Conservation (phyloP, 2,797 vertebrate genomes). For the Paramormyrops hopkinsi region DNA sequence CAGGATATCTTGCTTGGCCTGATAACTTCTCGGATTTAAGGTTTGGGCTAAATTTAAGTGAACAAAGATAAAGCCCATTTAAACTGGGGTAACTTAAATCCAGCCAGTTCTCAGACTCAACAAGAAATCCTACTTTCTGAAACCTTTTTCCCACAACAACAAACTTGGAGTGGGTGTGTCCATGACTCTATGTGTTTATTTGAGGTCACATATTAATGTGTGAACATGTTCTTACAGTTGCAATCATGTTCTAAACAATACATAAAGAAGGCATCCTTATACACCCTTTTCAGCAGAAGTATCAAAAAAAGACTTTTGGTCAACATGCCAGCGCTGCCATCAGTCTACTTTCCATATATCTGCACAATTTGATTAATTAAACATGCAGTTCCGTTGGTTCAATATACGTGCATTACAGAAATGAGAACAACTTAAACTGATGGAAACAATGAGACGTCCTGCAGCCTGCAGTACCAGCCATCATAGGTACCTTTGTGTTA, state of each 20-base stretch:
- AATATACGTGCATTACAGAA: not conserved
- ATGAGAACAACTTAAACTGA: not conserved
- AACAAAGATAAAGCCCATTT: not conserved
- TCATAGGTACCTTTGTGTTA: not conserved
- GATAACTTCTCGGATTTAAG: not conserved
- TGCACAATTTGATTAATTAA: not conserved
- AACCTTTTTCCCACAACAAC: not conserved
- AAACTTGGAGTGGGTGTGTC: not conserved
- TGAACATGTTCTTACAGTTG: not conserved
- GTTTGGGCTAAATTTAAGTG: not conserved
- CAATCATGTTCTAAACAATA: not conserved
- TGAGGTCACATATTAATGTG: not conserved
- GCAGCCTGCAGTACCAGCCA: not conserved
- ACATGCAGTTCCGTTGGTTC: not conserved
- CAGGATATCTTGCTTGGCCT: not conserved
- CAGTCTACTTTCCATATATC: not conserved
- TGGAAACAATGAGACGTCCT: not conserved
- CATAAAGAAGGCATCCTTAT: not conserved
- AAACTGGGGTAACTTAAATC: not conserved
- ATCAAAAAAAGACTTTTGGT: not conserved
- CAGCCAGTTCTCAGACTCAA: not conserved
- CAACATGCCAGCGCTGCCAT: not conserved
- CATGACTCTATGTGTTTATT: not conserved
- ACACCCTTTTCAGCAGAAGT: not conserved
- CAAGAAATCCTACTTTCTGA: not conserved